Evolutionary conservation across 2,888 invertebrate species (phyloP).

Genomic region (Sminthurides aquaticus): DNA sequence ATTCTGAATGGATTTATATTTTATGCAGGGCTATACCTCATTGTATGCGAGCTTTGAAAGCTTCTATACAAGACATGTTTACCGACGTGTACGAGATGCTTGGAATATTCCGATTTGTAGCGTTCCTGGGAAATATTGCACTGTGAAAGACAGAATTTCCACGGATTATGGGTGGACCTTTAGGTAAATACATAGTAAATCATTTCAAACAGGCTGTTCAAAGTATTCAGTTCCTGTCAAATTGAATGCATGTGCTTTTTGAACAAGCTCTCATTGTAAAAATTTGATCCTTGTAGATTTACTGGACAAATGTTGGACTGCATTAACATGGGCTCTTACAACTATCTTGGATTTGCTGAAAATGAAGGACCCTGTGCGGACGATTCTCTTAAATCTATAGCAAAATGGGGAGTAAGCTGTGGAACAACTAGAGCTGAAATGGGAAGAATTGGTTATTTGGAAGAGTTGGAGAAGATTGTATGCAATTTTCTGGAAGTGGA

Average conservation of each 20-base stretch:
- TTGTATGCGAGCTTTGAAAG: slow-evolving; percentile 77
- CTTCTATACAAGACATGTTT: slow-evolving; percentile 64
- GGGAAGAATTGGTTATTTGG: slow-evolving; percentile 51
- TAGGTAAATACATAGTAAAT: slow-evolving; percentile 56
- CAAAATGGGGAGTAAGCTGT: slow-evolving; percentile 65
- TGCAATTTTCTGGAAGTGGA: slow-evolving; percentile 85
- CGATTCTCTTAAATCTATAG: slow-evolving; percentile 60
- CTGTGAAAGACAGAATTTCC: slow-evolving; percentile 74
- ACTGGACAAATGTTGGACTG: slow-evolving; percentile 75
- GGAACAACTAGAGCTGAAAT: slow-evolving; percentile 58
- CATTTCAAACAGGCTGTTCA: too few relatives aligned
- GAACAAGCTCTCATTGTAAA: background rate
- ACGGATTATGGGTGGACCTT: slow-evolving; percentile 89
- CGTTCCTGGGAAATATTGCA: slow-evolving; percentile 79
- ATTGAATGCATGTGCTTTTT: too few relatives aligned
- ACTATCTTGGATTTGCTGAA: slow-evolving; percentile 94
- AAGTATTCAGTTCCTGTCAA: too few relatives aligned
- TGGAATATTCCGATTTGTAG: slow-evolving; percentile 92
- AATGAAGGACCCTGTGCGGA: slow-evolving; percentile 70
- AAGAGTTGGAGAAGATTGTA: slow-evolving; percentile 69
- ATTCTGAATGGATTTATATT: background rate
- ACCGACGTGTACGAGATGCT: slow-evolving; percentile 85
- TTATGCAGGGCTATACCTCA: slow-evolving; percentile 69
- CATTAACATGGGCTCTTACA: slow-evolving; percentile 94
- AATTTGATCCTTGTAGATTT: slow-evolving; percentile 55